Evolutionary conservation across 2,113 vertebrate species (phyloP).

Genomic region (Bettongia penicillata): DNA sequence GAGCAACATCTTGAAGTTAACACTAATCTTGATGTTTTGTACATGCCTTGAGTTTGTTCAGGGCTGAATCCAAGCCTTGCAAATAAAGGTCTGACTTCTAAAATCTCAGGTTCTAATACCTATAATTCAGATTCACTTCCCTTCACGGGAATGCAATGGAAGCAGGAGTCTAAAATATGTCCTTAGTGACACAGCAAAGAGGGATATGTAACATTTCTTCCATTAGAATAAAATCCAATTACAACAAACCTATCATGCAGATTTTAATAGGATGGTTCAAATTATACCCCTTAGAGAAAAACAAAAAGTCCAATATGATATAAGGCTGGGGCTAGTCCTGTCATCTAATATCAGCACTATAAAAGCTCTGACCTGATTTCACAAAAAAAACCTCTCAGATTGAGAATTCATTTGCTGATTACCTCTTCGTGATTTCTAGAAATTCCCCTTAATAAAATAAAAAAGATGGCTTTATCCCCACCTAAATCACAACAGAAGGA

Average conservation of each 20-base stretch:
- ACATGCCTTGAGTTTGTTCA: not conserved
- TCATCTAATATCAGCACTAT: not conserved
- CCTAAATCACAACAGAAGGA: not conserved
- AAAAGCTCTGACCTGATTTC: not conserved
- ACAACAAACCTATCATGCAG: not conserved
- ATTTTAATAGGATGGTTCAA: constrained; percentile 26
- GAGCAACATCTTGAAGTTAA: constrained; percentile 22
- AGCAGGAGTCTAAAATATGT: constrained; percentile 14
- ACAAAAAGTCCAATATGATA: constrained; percentile 26
- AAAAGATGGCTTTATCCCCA: not conserved
- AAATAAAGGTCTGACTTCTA: not conserved
- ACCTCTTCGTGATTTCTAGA: not conserved
- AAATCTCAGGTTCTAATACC: constrained; percentile 30
- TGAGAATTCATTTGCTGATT: not conserved
- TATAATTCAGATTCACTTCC: constrained; percentile 7
- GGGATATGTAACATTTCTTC: constrained; percentile 3
- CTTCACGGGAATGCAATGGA: not conserved
- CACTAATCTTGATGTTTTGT: not conserved
- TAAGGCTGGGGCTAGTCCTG: not conserved
- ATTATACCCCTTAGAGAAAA: constrained; percentile 30
- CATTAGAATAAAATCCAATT: not conserved
- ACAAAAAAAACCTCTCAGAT: not conserved
- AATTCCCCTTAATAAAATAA: not conserved
- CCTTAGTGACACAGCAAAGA: not conserved
- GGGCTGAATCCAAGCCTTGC: not conserved